Evolutionary conservation across 2,113 vertebrate species (phyloP), one percentile per base, ranked within the genome.

Genomic region (Mesitornis unicolor): DNA sequence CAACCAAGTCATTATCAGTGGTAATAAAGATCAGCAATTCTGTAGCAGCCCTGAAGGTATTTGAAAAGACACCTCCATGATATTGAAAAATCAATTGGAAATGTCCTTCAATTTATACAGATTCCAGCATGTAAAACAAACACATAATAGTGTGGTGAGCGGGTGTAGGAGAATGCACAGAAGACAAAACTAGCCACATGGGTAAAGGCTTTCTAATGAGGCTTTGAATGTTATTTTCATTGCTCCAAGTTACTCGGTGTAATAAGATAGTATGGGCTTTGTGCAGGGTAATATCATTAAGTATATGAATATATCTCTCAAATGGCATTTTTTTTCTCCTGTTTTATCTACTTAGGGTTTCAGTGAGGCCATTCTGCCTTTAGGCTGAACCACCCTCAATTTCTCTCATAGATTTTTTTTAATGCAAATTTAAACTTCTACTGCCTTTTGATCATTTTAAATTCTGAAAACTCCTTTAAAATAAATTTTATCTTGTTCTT

Each of bases 191-290:
- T 36, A 65, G 40, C 75, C 85, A 71, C 84, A 71, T 57, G 76
- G 76, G 80, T 59, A 81, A 84, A 76, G 87, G 77, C 50, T 82
- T 85, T 81, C 89, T 89, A 92, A 93, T 80, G 74, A 93, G 83
- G 33, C 74, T 94, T 91, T 95, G 75, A 92, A 95, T 91, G 92
- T 91, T 87, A 96, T 83, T 97, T 92, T 80, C 86, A 92, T 94
- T 87, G 84, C 82, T 93, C 81, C 82, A 82, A 82, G 85, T 90
- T 75, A 96, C 67, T 96, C 87, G 84, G 26, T 90, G 96, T 82
- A 96, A 90, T 82, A 89, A 70, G 87, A 79, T 10, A 89, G 81
- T 89, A 69, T 79, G 93, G 80, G 79, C 87, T 89, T 90, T 76
- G 56, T 94, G 79, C 95, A 94, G 75, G 60, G 65, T 70, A 96